Conservation (phyloP, 2,888 invertebrate genomes). For the Caenorhabditis doughertyi region DNA sequence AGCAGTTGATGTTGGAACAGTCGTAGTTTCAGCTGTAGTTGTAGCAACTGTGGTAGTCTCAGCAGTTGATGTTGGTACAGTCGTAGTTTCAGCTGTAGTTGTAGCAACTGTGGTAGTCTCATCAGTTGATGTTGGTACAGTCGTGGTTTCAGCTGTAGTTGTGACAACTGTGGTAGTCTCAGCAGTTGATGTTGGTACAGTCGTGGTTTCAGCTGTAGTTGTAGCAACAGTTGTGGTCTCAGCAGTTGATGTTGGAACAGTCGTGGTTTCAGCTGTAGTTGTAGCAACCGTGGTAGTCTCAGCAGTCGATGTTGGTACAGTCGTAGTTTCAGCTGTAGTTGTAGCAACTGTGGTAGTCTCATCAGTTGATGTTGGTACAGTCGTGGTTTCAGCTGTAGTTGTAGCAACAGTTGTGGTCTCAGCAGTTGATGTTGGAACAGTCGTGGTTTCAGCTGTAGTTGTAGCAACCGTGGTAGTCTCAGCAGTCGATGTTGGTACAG, state of each 20-base stretch:
- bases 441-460: background rate
- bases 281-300: background rate
- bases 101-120: background rate
- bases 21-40: background rate
- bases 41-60: background rate
- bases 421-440: background rate
- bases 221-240: background rate
- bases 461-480: background rate
- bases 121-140: background rate
- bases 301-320: background rate
- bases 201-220: background rate
- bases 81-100: background rate
- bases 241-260: background rate
- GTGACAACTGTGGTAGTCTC: background rate
- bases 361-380: background rate
- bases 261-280: background rate
- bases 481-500: background rate
- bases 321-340: background rate
- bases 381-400: background rate
- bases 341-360: background rate
- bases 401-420: background rate
- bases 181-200: background rate
- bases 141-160: background rate
- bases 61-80: background rate
- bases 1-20: background rate